A percentile compares a stretch with the other conserved stretches of the same genome.
Evolutionary conservation across 2,888 invertebrate genomes (phyloP).

Genomic region (Diploptera punctata): DNA sequence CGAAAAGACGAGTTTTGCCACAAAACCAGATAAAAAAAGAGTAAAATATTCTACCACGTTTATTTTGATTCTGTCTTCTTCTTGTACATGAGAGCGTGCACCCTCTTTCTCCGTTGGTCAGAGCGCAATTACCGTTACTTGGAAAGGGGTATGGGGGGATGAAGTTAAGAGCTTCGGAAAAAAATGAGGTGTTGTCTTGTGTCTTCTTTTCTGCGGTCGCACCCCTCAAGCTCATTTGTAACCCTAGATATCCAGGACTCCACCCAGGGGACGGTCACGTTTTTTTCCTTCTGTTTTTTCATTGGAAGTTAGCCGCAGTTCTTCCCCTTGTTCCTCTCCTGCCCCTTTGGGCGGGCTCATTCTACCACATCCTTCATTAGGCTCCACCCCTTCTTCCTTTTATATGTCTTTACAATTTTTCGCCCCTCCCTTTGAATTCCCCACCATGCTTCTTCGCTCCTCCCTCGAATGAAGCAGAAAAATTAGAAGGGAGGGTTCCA

Average conservation of each 20-base stretch:
- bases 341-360: slow-evolving; percentile 34
- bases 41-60: slow-evolving; percentile 42
- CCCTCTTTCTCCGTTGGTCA: slow-evolving; percentile 30
- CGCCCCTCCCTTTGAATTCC: slow-evolving; percentile 35
- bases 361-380: slow-evolving; percentile 39
- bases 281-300: slow-evolving; percentile 37
- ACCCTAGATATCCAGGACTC: slow-evolving; percentile 29
- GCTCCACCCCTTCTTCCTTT: slow-evolving; percentile 35
- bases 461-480: slow-evolving; percentile 15
- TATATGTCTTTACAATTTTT: slow-evolving; percentile 41
- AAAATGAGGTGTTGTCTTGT: slow-evolving; percentile 38
- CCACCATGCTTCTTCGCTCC: slow-evolving; percentile 2
- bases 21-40: slow-evolving; percentile 43
- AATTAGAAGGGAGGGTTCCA: slow-evolving; percentile 10
- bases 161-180: slow-evolving; percentile 32
- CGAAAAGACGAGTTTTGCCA: slow-evolving; percentile 42
- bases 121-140: slow-evolving; percentile 42
- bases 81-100: neutral
- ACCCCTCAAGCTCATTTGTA: slow-evolving; percentile 4
- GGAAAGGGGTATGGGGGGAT: slow-evolving; percentile 15
- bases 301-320: slow-evolving; percentile 34
- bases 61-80: slow-evolving; percentile 38
- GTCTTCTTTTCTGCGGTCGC: slow-evolving; percentile 25
- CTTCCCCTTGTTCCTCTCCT: slow-evolving; percentile 11
- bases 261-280: slow-evolving; percentile 36